A percentile compares a stretch with the other conserved stretches of the same genome.
Conservation (phyloP, 2,113 vertebrate genomes). For the Paracyprichromis sp. region DNA sequence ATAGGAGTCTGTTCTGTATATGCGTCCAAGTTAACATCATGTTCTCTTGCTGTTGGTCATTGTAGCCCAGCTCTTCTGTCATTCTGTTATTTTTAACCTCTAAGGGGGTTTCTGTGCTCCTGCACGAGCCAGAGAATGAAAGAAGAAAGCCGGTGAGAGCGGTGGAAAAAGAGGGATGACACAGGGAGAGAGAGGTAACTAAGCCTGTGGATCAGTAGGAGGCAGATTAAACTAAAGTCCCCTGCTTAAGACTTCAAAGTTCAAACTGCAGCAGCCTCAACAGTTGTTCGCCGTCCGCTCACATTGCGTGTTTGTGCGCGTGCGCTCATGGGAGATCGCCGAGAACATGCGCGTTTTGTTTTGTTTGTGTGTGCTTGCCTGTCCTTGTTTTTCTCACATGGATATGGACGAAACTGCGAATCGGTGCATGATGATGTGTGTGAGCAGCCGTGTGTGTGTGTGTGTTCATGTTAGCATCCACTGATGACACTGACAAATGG, state of each 20-base stretch:
- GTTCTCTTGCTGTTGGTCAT: neutral
- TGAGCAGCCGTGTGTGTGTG: too few species aligned
- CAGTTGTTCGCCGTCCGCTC: slow-evolving; percentile 35
- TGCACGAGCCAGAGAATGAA: neutral
- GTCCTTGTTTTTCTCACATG: neutral
- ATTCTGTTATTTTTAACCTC: slow-evolving; percentile 42
- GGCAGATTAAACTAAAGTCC: slow-evolving; percentile 69
- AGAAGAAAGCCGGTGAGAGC: neutral
- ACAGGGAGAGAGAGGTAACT: slow-evolving; percentile 22
- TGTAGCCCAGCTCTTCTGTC: slow-evolving; percentile 7
- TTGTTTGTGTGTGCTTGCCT: neutral
- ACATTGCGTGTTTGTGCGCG: neutral
- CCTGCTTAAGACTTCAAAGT: slow-evolving; percentile 73
- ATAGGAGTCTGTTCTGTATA: neutral
- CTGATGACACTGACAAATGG: neutral
- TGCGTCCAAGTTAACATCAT: neutral
- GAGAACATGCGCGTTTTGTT: neutral
- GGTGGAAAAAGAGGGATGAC: neutral
- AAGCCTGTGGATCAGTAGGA: slow-evolving; percentile 68
- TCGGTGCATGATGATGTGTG: neutral
- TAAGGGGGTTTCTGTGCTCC: slow-evolving; percentile 13
- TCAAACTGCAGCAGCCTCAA: slow-evolving; percentile 42
- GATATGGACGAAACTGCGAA: neutral
- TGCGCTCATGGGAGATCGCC: neutral
- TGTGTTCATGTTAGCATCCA: neutral